Evolutionary conservation across 2,888 invertebrate species (phyloP).

Genomic region (Octonoba sinensis): DNA sequence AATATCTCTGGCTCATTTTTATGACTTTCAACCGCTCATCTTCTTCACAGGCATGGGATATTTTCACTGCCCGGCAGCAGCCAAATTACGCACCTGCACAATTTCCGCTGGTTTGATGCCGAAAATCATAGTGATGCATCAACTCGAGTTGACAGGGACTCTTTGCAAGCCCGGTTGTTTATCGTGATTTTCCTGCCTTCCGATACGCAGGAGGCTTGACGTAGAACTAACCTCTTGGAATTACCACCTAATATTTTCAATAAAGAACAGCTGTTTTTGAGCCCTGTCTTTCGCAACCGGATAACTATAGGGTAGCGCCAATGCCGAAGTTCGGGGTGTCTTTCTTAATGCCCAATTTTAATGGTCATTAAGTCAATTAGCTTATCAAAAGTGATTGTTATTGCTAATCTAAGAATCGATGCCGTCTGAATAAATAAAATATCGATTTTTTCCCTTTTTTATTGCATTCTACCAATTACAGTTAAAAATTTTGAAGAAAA

Average conservation of each 20-base stretch:
- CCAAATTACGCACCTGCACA: constrained; percentile 32
- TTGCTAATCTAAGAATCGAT: background rate
- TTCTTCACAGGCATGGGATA: too few relatives aligned
- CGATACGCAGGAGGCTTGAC: background rate
- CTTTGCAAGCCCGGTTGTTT: constrained; percentile 35
- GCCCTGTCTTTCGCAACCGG: constrained; percentile 8
- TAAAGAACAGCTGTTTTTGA: constrained; percentile 7
- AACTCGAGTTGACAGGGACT: constrained; percentile 22
- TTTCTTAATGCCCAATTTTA: too few relatives aligned
- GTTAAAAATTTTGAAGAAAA: background rate
- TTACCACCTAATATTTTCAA: constrained; percentile 12
- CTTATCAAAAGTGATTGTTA: background rate
- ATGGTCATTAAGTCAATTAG: constrained; percentile 1
- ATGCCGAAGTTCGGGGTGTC: too few relatives aligned
- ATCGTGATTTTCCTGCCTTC: background rate
- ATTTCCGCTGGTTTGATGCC: constrained; percentile 5
- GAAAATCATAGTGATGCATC: constrained; percentile 57
- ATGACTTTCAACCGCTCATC: too few relatives aligned
- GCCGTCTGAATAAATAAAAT: background rate
- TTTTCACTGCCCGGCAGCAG: too few relatives aligned
- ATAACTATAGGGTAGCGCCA: constrained; percentile 15
- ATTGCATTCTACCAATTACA: background rate
- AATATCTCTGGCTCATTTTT: too few relatives aligned
- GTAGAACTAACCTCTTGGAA: background rate
- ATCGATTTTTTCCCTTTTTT: background rate